Evolutionary conservation across 2,888 invertebrate genomes (phyloP), one percentile per base, ranked within the genome.

Genomic region (Callosobruchus maculatus): DNA sequence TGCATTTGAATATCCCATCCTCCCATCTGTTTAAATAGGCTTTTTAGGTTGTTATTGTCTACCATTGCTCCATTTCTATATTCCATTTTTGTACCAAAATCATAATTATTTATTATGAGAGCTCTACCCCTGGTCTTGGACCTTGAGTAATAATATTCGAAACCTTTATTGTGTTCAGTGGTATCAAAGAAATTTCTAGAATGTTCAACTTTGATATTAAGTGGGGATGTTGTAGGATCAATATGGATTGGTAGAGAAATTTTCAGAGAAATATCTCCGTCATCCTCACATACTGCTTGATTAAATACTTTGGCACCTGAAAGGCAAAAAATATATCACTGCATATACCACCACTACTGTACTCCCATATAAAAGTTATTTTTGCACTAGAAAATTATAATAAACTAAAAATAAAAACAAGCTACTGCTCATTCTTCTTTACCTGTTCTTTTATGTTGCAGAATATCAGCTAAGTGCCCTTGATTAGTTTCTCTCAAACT

Each of bases 71-170:
- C 93, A 67, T 84, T 83, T 67, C 92, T 88, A 78, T 84, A 82
- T 49, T 81, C 75, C 70, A 79, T 76, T 76, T 87, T 87, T 3
- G 87, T 73, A 5, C 66, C 78, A 84, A 92, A 92, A 75, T 89
- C 84, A 30, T 90, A 88, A 82, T 91, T 92, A 81, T 91, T 92
- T 77, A 92, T 90, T 81, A 92, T 88, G 21, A 92, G 86, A 22
- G 91, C 86, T 67, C 90, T 87, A 22, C 93, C 92, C 75, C 92
- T 89, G 71, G 88, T 85, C 75, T 86, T 86, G 0, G 90, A 89
- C 73, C 89, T 88, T 83, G 91, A 91, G 22, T 83, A 83, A 85
- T 91, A 91, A 79, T 78, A 81, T 13, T 9, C 68, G 76, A 0
- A 67, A 31, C 74, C 49, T 21, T 70, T 77, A 72, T 81, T 81